Evolutionary conservation across 2,797 vertebrate species (phyloP).

Genomic region (Tapera naevia): DNA sequence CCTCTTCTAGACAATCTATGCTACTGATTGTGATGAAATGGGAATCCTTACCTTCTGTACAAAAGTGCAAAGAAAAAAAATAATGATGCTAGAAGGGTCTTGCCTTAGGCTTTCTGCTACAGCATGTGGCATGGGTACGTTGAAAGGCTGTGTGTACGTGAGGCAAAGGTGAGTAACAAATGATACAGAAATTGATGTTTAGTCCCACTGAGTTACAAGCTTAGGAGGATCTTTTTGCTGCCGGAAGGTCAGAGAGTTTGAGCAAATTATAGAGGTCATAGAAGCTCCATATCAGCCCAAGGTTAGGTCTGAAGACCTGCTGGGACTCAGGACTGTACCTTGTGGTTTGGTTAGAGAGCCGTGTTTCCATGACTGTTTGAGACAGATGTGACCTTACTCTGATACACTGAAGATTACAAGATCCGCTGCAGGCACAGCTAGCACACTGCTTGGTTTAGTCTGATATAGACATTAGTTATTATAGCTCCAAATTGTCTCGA

Average conservation of each 20-base stretch:
- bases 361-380: not conserved
- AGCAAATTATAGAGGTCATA: not conserved
- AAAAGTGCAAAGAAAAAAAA: not conserved
- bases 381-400: not conserved
- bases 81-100: not conserved
- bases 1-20: not conserved
- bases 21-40: not conserved
- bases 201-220: fast-evolving
- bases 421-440: not conserved
- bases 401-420: not conserved
- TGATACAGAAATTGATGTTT: not conserved
- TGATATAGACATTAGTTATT: not conserved
- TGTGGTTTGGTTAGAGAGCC: not conserved
- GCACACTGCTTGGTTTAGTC: not conserved
- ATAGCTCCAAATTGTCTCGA: not conserved
- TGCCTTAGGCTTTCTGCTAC: not conserved
- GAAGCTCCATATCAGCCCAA: not conserved
- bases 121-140: not conserved
- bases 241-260: not conserved
- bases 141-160: not conserved
- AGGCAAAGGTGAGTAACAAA: not conserved
- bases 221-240: not conserved
- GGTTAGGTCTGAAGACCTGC: not conserved
- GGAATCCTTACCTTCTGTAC: not conserved
- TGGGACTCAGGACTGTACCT: not conserved